phyloP scores from a whole-genome alignment of 2,113 vertebrate genomes.

The Anhinga anhinga region DNA sequence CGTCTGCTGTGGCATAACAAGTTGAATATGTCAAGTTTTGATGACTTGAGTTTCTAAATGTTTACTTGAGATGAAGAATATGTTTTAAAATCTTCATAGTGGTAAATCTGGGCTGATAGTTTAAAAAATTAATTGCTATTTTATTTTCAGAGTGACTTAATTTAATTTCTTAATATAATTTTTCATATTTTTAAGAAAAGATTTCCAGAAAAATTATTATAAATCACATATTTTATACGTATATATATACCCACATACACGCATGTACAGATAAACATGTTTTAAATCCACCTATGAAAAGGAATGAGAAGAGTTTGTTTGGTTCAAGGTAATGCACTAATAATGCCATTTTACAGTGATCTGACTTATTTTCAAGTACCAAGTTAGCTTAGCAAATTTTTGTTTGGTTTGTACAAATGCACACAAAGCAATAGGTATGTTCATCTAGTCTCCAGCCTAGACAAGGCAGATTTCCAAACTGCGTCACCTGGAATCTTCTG shows the following conservation, averaged over 20 bases:
- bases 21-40: background rate
- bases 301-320: background rate
- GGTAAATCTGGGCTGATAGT: background rate
- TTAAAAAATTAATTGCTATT: background rate
- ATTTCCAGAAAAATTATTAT: background rate
- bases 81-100: background rate
- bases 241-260: fast-evolving
- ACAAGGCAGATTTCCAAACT: background rate
- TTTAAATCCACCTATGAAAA: background rate
- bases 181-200: background rate
- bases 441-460: background rate
- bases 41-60: background rate
- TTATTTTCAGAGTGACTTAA: background rate
- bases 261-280: fast-evolving
- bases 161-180: background rate
- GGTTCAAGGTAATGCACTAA: background rate
- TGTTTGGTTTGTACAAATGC: background rate
- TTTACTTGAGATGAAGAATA: background rate
- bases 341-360: background rate
- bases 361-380: background rate
- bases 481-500: background rate
- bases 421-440: background rate
- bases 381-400: background rate
- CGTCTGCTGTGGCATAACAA: background rate
- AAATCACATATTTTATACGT: background rate